A percentile compares a stretch with the other conserved stretches of the same genome.
phyloP scores from a whole-genome alignment of 2,113 vertebrate species.

The Apodemus sylvaticus region DNA sequence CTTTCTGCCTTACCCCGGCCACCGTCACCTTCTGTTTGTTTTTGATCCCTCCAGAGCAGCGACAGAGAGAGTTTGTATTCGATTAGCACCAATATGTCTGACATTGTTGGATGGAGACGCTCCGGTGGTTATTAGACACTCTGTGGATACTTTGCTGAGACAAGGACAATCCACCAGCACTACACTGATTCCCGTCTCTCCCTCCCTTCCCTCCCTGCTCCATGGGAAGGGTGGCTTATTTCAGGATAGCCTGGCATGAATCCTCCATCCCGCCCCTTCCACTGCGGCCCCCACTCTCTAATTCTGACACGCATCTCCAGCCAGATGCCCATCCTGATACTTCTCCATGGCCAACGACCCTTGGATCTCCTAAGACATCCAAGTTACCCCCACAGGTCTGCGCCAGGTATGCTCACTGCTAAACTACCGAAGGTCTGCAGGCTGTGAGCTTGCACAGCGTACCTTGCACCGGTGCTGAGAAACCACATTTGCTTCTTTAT shows the following conservation, averaged over 20 bases:
- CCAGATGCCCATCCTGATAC: not conserved
- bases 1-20: not conserved
- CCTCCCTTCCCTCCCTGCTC: not conserved
- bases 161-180: not conserved
- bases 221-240: not conserved
- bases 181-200: not conserved
- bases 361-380: not conserved
- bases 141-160: not conserved
- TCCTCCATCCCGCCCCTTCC: not conserved
- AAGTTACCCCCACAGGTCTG: not conserved
- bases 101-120: not conserved
- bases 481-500: not conserved
- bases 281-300: not conserved
- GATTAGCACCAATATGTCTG: not conserved
- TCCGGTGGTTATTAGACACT: not conserved
- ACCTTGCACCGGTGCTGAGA: too few species aligned
- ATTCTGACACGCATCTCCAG: not conserved
- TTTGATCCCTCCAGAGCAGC: not conserved
- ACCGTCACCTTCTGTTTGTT: not conserved
- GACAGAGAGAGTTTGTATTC: not conserved
- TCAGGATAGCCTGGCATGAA: rapidly evolving
- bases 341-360: not conserved
- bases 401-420: not conserved
- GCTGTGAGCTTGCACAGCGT: not conserved
- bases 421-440: not conserved